A percentile compares a stretch with the other conserved stretches of the same genome.
Conservation (phyloP, 2,113 vertebrate species). For the Pomatorhinus ruficollis region DNA sequence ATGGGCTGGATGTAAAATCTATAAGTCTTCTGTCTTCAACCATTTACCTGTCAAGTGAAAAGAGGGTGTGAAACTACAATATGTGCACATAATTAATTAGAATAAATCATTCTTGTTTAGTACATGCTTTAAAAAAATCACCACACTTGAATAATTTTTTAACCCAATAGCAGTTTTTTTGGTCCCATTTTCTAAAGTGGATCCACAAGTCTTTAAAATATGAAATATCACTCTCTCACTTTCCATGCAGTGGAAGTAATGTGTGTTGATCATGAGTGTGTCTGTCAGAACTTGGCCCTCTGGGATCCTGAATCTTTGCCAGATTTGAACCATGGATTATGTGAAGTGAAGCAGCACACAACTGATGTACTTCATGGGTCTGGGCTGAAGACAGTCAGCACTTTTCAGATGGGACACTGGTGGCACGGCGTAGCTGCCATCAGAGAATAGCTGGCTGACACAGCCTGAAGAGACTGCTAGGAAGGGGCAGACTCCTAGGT, state of each 20-base stretch:
- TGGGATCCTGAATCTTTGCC: not conserved
- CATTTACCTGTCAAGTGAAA: slow-evolving; percentile 76
- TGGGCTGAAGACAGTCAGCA: not conserved
- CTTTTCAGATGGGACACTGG: not conserved
- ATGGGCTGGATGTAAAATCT: slow-evolving; percentile 75
- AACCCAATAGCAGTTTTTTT: not conserved
- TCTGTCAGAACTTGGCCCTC: not conserved
- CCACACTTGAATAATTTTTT: not conserved
- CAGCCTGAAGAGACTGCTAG: not conserved
- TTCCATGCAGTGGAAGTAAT: not conserved
- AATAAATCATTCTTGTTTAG: not conserved
- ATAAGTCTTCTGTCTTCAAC: slow-evolving; percentile 72
- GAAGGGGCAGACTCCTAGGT: not conserved
- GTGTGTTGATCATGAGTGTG: not conserved
- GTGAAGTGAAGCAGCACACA: not conserved
- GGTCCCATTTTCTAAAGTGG: not conserved
- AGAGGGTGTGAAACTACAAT: slow-evolving; percentile 21
- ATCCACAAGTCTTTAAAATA: not conserved
- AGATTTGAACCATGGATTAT: not conserved
- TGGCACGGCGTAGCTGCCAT: not conserved
- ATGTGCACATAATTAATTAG: slow-evolving; percentile 60
- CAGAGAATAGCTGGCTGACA: not conserved
- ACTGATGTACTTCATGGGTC: fast-evolving
- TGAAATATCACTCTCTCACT: not conserved
- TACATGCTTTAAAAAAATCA: not conserved